Base-by-base conservation (phyloP, 2,888 invertebrate species). In the Autographa pulchrina region DNA sequence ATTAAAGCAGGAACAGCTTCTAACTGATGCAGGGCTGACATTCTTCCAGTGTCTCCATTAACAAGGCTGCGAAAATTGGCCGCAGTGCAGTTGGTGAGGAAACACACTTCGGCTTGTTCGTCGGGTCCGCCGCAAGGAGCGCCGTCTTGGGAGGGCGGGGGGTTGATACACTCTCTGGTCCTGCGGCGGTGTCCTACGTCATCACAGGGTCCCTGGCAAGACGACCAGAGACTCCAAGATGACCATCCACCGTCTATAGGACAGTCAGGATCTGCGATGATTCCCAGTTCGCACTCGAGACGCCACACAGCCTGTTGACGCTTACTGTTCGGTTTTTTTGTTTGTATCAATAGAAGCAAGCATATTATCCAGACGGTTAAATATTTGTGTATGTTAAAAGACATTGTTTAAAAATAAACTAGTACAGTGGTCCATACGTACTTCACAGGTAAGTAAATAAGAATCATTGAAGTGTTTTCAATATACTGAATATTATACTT, bases 241-340 rank as follows among this genome's bases (percentile, higher is more conserved):
- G 93, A 89, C 96, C 96, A 96, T 16, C 93, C 93, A 16, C 96
- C 96, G 66, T 96, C 95, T 6, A 94, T 86, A 0, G 96, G 96
- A 70, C 94, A 96, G 0, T 93, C 92, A 0, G 87, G 69, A 72
- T 95, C 95, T 5, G 86, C 72, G 54, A 92, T 89, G 2, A 94
- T 85, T 2, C 94, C 95, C 54, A 96, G 77, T 59, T 94, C 93
- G 82, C 96, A 96, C 88, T 95, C 94, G 6, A 94, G 80, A 16
- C 92, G 90, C 95, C 95, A 95, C 32, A 92, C 85, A n/a, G 89
- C 87, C 74, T 88, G 89, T 52, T 91, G 89, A 20, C 87, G 87
- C 77, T 91, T 92, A 59, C 81, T 85, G 18, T 75, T 81, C 0
- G 94, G 93, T 75, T 92, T 94, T 67, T 86, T 91, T 18, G 85